Percentiles rank a stretch among this genome's conserved stretches.
These are phyloP conservation scores for Eurytemora carolleeae DNA, from an alignment of 1,140 invertebrate species.

Conservation along the genomic window DNA sequence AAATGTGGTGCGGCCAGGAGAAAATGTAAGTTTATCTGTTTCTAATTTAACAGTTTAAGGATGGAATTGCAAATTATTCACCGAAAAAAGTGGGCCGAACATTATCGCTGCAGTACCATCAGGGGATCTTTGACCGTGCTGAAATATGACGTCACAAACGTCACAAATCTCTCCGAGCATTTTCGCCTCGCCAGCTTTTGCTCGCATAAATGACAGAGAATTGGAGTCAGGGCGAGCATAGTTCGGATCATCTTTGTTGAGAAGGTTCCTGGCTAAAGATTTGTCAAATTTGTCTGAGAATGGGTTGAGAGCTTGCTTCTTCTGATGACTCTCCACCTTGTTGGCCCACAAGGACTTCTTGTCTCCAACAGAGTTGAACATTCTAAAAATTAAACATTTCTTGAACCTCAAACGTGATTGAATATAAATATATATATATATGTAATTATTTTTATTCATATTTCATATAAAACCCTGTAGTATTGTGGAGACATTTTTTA, in stretches of 20 bases:
- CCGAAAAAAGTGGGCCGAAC: background rate
- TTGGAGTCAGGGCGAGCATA: background rate
- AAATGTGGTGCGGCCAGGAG: no score
- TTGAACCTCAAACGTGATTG: no score
- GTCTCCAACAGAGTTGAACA: background rate
- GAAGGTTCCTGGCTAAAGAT: background rate
- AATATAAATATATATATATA: no score
- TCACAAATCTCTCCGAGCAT: background rate
- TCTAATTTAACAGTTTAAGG: no score
- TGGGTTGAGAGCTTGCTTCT: background rate
- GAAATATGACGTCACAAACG: background rate
- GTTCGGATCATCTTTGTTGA: background rate
- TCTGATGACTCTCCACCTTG: background rate
- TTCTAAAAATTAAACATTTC: background rate
- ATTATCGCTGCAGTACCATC: background rate
- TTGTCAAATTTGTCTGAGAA: background rate
- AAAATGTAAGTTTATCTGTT: no score
- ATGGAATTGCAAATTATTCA: no score
- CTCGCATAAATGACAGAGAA: background rate
- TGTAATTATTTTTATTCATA: no score
- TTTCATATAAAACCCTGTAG: no score
- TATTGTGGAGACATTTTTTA: no score
- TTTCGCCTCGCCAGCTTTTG: background rate
- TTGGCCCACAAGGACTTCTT: background rate
- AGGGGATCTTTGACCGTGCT: background rate